phyloP scores from a whole-genome alignment of 2,888 invertebrate species.

The Drosophila mayaguana region DNA sequence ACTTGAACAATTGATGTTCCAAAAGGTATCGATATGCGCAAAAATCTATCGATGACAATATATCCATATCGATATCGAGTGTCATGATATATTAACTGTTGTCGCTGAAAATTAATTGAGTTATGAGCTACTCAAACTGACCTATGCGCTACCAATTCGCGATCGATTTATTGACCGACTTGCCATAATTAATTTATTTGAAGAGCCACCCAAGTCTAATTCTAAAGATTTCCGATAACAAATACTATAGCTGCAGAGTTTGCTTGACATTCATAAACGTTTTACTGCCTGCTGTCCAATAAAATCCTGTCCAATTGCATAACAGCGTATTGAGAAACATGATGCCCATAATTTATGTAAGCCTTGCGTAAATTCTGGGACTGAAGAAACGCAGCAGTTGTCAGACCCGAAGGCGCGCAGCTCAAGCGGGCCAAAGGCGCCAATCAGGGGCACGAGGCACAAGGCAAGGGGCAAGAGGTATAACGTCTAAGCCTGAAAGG shows the following conservation, averaged over 20 bases:
- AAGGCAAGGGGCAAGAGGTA: neutral
- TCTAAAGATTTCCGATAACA: neutral
- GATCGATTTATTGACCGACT: neutral
- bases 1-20: too few species aligned
- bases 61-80: too few species aligned
- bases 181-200: neutral
- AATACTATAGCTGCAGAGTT: neutral
- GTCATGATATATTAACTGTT: too few species aligned
- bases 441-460: neutral
- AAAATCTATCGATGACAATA: too few species aligned
- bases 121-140: too few species aligned
- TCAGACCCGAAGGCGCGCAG: constrained; percentile 3
- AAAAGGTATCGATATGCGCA: too few species aligned
- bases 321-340: constrained; percentile 1
- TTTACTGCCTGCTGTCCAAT: neutral
- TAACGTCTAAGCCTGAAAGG: neutral
- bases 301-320: too few species aligned
- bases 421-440: neutral
- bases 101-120: too few species aligned
- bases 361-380: neutral
- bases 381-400: constrained; percentile 39
- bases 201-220: neutral
- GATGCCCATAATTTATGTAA: constrained; percentile 5
- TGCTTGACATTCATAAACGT: neutral
- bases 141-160: neutral